Base-by-base conservation (phyloP, 2,888 invertebrate genomes). In the Macaria liturata region DNA sequence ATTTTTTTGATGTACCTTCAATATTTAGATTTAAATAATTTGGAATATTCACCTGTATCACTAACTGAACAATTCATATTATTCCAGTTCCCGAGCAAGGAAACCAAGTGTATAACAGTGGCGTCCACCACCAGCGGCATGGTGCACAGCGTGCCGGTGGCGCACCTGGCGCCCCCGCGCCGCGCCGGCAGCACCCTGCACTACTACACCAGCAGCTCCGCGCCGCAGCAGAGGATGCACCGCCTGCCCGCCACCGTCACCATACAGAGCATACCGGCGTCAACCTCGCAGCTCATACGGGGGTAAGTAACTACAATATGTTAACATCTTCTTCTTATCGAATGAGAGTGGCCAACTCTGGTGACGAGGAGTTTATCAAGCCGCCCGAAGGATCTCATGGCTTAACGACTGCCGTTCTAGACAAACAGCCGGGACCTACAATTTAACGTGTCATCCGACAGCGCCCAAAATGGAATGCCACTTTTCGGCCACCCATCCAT, bases 41-140 rank as follows among this genome's bases (percentile, higher is more conserved):
- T 20, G 2, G 20, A 20, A 20, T 20, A 20, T 20, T 20, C 20
- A 20, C 20, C 2, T 20, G 2, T 20, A 20, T 20, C 20, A 20
- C 20, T 20, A 20, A 20, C 20, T 37, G 1, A 37, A 37, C 42
- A 30, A 40, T 49, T 40, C 46, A 53, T 1, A 3, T 48, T 31
- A 9, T 74, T 73, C 8, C 76, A 91, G 91, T 90, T 81, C 67
- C 60, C 85, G 49, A 78, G 76, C 49, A 83, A 81, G 49, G 87
- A 84, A 61, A 87, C 86, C 0, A 91, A 91, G 53, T 91, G 91
- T 71, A 91, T 91, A 59, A 91, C 91, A 0, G 91, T 91, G 3
- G 88, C 90, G 0, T 91, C 91, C 0, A 91, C 90, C 0, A 87
- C 90, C 0, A 88, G 88, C 42, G 91, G 91, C 0, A 86, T 91